phyloP scores from a whole-genome alignment of 2,888 invertebrate genomes.

The Pyrgus malvae region DNA sequence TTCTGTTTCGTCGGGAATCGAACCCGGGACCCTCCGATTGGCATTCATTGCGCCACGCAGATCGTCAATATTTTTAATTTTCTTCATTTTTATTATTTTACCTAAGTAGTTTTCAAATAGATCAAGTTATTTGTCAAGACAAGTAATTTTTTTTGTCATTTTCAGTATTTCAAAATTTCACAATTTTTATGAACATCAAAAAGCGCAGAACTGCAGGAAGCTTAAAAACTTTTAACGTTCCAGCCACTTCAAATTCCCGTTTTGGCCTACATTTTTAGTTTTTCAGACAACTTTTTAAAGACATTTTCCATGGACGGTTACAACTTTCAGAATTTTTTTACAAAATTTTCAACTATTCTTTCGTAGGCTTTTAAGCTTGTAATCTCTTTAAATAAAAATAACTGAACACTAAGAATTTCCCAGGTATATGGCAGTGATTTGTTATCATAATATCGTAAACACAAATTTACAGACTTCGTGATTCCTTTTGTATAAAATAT shows the following conservation, averaged over 20 bases:
- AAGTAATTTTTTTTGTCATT: background rate
- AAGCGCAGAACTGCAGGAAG: slow-evolving; percentile 13
- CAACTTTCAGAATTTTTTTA: background rate
- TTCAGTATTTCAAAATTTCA: background rate
- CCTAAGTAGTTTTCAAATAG: too few species aligned
- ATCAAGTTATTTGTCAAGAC: too few species aligned
- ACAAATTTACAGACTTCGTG: too few species aligned
- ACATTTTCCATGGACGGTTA: slow-evolving; percentile 4
- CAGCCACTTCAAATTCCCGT: slow-evolving; percentile 14
- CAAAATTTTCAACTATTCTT: background rate
- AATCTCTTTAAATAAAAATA: background rate
- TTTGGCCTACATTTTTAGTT: slow-evolving; percentile 16
- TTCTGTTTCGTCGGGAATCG: too few species aligned
- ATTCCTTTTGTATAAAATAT: too few species aligned
- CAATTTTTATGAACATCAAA: slow-evolving; percentile 13
- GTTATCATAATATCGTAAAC: too few species aligned
- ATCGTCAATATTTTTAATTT: too few species aligned
- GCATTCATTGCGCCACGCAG: too few species aligned
- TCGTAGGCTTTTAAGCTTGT: background rate
- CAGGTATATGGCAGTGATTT: too few species aligned
- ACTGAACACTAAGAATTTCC: too few species aligned
- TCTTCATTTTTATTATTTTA: too few species aligned
- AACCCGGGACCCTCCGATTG: too few species aligned
- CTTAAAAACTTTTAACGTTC: slow-evolving; percentile 12
- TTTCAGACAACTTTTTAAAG: slow-evolving; percentile 10